Conservation (phyloP, 1,140 invertebrate genomes). For the Nomia melanderi region DNA sequence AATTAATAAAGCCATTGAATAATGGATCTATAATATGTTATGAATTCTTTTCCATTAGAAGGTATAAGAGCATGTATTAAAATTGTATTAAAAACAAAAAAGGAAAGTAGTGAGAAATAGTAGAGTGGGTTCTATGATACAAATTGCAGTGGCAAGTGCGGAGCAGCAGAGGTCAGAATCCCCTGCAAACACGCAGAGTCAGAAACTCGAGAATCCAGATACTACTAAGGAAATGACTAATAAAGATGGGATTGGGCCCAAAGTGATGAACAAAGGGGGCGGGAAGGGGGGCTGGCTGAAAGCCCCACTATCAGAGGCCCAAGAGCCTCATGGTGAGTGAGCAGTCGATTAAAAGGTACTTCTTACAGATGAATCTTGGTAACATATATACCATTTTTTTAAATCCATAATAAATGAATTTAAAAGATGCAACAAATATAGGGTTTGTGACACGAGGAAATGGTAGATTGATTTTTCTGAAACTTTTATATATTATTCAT, state of each 20-base stretch:
- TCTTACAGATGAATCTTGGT: conserved; percentile 69
- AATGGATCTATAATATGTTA: neutral
- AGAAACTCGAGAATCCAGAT: conserved; percentile 79
- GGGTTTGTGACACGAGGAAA: neutral
- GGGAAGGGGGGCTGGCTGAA: conserved; percentile 81
- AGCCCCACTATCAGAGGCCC: conserved; percentile 79
- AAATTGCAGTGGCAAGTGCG: conserved; percentile 80
- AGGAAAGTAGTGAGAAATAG: conserved; percentile 52
- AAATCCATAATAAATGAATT: too few relatives aligned
- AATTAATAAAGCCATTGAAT: neutral
- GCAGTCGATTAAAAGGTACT: conserved; percentile 69
- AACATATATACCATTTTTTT: neutral
- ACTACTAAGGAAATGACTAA: conserved; percentile 79
- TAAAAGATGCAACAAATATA: too few relatives aligned
- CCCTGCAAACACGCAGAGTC: conserved; percentile 77
- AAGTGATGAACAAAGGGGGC: conserved; percentile 80
- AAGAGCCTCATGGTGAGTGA: conserved; percentile 83
- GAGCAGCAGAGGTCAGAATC: conserved; percentile 80
- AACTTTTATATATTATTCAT: neutral
- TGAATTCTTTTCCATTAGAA: conserved; percentile 15
- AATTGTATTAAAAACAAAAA: conserved; percentile 36
- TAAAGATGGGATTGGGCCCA: conserved; percentile 79
- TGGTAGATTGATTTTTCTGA: neutral
- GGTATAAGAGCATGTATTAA: conserved; percentile 38
- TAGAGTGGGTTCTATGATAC: conserved; percentile 71